Conservation (phyloP, 1,140 invertebrate species). For the Rhopalosiphum maidis region DNA sequence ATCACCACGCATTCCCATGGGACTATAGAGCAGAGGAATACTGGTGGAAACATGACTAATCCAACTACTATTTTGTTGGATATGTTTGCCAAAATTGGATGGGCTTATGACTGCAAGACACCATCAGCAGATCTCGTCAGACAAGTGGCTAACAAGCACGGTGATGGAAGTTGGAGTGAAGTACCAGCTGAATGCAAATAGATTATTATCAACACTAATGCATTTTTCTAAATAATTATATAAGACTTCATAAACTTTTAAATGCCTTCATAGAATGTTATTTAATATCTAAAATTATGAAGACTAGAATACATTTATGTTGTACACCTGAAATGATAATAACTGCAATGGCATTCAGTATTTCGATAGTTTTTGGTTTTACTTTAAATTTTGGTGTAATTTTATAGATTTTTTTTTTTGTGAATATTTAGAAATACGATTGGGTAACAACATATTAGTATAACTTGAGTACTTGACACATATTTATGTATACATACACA, state of each 20-base stretch:
- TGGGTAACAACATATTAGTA: slow-evolving; percentile 39
- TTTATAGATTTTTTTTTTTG: slow-evolving; percentile 30
- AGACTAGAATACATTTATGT: slow-evolving; percentile 46
- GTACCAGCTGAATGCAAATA: slow-evolving; percentile 53
- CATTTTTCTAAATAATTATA: slow-evolving; percentile 52
- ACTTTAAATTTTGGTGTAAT: slow-evolving; percentile 53
- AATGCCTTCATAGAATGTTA: slow-evolving; percentile 57
- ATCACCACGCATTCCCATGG: slow-evolving; percentile 82
- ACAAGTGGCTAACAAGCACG: slow-evolving; percentile 69
- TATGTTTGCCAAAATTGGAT: slow-evolving; percentile 67
- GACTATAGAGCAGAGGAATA: slow-evolving; percentile 82
- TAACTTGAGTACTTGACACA: neutral
- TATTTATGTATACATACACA: neutral
- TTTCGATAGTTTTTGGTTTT: slow-evolving; percentile 50
- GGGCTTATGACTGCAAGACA: slow-evolving; percentile 69
- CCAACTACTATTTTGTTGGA: slow-evolving; percentile 74
- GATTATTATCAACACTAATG: slow-evolving; percentile 53
- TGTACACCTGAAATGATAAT: slow-evolving; percentile 45
- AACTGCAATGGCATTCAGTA: slow-evolving; percentile 36
- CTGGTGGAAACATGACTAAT: slow-evolving; percentile 76
- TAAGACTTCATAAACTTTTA: slow-evolving; percentile 55
- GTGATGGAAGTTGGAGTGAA: slow-evolving; percentile 68
- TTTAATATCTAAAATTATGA: slow-evolving; percentile 53
- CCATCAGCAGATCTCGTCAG: slow-evolving; percentile 71
- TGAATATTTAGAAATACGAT: slow-evolving; percentile 32